These are phyloP conservation scores for Urosaurus nigricauda DNA, from an alignment of 2,797 vertebrate species.

Conservation along the genomic window DNA sequence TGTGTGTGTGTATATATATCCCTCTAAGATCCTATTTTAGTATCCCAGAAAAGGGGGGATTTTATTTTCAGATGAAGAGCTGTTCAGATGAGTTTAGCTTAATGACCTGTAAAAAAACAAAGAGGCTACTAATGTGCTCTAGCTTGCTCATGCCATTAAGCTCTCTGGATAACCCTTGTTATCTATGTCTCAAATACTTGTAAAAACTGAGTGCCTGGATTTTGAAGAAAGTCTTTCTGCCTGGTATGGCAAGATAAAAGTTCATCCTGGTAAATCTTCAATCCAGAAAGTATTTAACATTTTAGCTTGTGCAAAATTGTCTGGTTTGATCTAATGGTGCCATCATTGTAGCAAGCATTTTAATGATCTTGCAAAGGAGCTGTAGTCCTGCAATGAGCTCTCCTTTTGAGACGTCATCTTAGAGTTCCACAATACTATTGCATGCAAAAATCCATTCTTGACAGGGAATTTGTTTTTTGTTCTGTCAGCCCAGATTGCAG, in stretches of 20 bases:
- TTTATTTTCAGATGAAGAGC: constrained; percentile 29
- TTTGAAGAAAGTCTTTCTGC: background rate
- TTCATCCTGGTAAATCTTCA: background rate
- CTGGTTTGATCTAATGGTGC: background rate
- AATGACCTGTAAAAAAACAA: constrained; percentile 49
- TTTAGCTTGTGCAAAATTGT: background rate
- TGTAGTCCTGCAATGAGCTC: background rate
- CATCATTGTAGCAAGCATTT: background rate
- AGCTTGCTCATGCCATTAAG: background rate
- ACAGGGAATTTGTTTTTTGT: background rate
- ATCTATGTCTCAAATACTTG: background rate
- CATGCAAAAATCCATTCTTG: background rate
- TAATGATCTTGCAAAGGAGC: background rate
- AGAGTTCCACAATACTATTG: background rate
- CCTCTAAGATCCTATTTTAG: constrained; percentile 44
- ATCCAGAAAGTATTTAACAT: background rate
- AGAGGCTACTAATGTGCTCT: constrained; percentile 1
- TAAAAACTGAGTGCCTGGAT: background rate
- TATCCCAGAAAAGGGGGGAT: background rate
- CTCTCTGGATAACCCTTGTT: background rate
- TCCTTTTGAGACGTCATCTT: no score
- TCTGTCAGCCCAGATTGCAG: background rate
- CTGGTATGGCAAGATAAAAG: background rate
- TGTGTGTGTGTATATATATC: background rate
- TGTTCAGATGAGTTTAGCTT: constrained; percentile 49